Evolutionary conservation across 1,140 invertebrate species (phyloP).

Genomic region (Pseudomyrmex pallidus): DNA sequence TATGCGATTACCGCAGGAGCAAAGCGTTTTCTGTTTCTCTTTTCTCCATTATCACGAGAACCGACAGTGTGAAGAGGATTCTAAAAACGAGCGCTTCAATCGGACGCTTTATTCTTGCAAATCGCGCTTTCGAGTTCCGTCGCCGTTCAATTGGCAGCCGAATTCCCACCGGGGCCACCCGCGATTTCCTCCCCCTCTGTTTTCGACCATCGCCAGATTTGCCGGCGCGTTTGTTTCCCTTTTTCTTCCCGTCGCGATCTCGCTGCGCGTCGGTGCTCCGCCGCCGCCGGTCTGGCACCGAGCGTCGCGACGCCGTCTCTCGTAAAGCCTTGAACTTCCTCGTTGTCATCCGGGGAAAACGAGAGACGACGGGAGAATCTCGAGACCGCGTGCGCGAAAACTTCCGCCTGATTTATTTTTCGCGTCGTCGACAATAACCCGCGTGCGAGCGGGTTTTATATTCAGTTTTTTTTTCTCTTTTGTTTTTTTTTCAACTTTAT

Average conservation of each 20-base stretch:
- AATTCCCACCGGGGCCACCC: slow-evolving; percentile 37
- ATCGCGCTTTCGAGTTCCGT: slow-evolving; percentile 26
- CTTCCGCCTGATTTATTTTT: not conserved
- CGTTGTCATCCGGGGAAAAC: not conserved
- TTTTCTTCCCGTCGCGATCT: slow-evolving; percentile 22
- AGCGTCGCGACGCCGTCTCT: slow-evolving; percentile 28
- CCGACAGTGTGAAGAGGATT: not conserved
- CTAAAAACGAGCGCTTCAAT: slow-evolving; percentile 40
- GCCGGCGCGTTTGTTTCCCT: not conserved
- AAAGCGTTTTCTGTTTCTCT: not conserved
- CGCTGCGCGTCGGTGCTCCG: not conserved
- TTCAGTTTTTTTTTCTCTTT: no score
- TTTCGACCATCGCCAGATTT: slow-evolving; percentile 42
- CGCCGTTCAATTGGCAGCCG: slow-evolving; percentile 31
- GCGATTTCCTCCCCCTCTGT: slow-evolving; percentile 28
- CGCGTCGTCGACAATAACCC: not conserved
- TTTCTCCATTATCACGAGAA: no score
- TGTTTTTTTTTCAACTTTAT: no score
- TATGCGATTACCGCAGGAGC: no score
- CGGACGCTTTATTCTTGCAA: slow-evolving; percentile 55
- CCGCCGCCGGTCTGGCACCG: slow-evolving; percentile 2
- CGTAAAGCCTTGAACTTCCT: slow-evolving; percentile 65
- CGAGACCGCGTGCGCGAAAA: slow-evolving; percentile 4
- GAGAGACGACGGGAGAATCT: slow-evolving; percentile 14
- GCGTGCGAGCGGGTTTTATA: not conserved